A percentile compares a stretch with the other conserved stretches of the same genome.
These are phyloP conservation scores for Yoshiicerus persimilis DNA, from an alignment of 1,140 invertebrate genomes.

Conservation along the genomic window DNA sequence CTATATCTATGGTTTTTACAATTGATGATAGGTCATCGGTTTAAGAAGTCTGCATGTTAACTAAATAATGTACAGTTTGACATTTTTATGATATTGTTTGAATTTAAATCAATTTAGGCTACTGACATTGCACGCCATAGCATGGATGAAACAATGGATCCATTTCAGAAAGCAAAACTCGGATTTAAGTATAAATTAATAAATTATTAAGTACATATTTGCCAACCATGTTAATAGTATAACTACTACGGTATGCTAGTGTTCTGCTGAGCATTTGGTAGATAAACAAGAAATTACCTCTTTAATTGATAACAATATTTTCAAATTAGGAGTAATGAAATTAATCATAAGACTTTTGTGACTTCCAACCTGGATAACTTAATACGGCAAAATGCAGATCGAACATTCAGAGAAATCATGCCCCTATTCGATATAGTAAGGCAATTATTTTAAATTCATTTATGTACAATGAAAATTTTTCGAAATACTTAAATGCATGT, in stretches of 20 bases:
- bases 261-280: too few relatives aligned
- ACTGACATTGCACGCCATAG: conserved; percentile 29
- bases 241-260: too few relatives aligned
- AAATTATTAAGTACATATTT: neutral
- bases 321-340: conserved; percentile 21
- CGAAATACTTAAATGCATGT: neutral
- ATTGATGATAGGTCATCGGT: too few relatives aligned
- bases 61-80: too few relatives aligned
- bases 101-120: neutral
- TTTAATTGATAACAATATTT: neutral
- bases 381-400: conserved; percentile 10
- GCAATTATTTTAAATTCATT: neutral
- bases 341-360: conserved; percentile 27
- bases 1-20: too few relatives aligned
- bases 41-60: too few relatives aligned
- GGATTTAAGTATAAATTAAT: neutral
- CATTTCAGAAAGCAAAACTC: conserved; percentile 35
- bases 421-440: conserved; percentile 30
- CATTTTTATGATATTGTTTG: too few relatives aligned
- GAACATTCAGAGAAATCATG: conserved; percentile 35
- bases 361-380: conserved; percentile 21
- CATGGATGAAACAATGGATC: conserved; percentile 29
- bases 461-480: neutral
- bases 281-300: too few relatives aligned
- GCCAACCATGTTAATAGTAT: too few relatives aligned